Evolutionary conservation across 2,888 invertebrate species (phyloP).

Genomic region (Poecilobothrus nobilitatus): DNA sequence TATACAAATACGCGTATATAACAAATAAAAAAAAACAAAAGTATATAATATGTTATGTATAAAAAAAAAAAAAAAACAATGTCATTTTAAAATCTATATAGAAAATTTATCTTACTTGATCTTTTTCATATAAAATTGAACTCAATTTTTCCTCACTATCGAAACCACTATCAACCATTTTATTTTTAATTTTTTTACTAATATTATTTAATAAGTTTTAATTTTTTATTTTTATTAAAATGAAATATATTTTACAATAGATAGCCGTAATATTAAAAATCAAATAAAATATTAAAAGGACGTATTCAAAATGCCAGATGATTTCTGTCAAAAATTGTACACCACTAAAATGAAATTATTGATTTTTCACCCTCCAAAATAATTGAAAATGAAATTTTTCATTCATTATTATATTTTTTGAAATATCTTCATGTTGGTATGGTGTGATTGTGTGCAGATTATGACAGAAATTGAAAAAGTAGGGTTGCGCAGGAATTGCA

Average conservation of each 20-base stretch:
- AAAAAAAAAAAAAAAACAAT: too few species aligned
- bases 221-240: not conserved
- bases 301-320: not conserved
- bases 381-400: not conserved
- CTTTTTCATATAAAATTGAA: conserved; percentile 9
- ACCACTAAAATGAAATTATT: not conserved
- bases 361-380: not conserved
- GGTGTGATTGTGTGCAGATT: too few species aligned
- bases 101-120: not conserved
- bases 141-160: conserved; percentile 38
- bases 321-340: not conserved
- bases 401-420: not conserved
- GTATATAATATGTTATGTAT: conserved; percentile 19
- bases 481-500: not conserved
- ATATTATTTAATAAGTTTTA: not conserved
- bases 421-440: too few species aligned
- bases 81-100: too few species aligned
- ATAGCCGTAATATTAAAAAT: not conserved
- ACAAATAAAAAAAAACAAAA: too few species aligned
- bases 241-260: not conserved
- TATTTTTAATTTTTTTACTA: not conserved
- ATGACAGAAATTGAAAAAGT: not conserved
- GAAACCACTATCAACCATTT: conserved; percentile 41
- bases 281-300: not conserved
- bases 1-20: conserved; percentile 15